Evolutionary conservation across 2,888 invertebrate genomes (phyloP).

Genomic region (Halictus ligatus): DNA sequence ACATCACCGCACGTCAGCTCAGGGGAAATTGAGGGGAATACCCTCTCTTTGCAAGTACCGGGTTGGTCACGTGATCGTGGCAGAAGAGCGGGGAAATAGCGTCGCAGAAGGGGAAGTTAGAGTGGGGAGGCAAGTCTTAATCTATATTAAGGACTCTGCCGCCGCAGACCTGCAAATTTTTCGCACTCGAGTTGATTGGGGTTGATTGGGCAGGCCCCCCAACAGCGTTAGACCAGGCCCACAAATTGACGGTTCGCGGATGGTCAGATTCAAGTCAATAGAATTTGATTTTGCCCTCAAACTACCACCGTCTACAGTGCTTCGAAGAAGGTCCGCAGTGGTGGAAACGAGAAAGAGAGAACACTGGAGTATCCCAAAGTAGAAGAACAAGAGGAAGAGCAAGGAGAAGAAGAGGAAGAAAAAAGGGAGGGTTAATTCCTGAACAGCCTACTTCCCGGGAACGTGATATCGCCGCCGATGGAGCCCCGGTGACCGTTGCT

Average conservation of each 20-base stretch:
- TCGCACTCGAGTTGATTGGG: too few relatives aligned
- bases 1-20: constrained; percentile 48
- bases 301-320: background rate
- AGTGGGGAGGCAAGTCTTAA: too few relatives aligned
- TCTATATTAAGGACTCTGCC: too few relatives aligned
- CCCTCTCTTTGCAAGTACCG: too few relatives aligned
- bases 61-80: too few relatives aligned
- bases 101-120: too few relatives aligned
- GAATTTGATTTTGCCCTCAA: background rate
- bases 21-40: too few relatives aligned
- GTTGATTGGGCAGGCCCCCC: too few relatives aligned
- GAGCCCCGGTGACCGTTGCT: constrained; percentile 52
- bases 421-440: constrained; percentile 67
- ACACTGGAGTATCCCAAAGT: background rate
- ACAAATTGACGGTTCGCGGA: too few relatives aligned
- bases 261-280: background rate
- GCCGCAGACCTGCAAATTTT: too few relatives aligned
- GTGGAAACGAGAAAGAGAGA: background rate
- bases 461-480: constrained; percentile 69
- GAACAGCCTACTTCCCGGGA: constrained; percentile 65
- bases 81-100: too few relatives aligned
- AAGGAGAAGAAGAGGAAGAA: background rate
- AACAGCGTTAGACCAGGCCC: too few relatives aligned
- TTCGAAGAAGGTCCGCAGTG: background rate
- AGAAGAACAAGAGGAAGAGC: background rate